Percentiles rank a stretch among this genome's conserved stretches.
phyloP scores from a whole-genome alignment of 1,140 invertebrate genomes.

The Atta cephalotes region DNA sequence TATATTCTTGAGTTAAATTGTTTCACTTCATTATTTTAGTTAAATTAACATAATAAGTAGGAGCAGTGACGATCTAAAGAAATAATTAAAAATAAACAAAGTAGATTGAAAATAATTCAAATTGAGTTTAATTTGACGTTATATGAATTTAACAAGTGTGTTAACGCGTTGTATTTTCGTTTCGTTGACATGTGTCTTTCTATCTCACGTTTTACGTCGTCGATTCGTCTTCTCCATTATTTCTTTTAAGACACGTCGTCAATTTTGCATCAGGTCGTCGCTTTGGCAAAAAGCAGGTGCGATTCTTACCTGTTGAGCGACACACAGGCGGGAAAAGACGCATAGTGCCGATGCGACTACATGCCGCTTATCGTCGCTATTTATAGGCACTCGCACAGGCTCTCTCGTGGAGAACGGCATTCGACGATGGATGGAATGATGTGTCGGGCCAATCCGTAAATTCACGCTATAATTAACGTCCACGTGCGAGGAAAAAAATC shows the following conservation, averaged over 20 bases:
- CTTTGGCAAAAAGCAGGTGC: conserved; percentile 14
- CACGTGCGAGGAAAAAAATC: not conserved
- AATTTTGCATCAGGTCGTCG: conserved; percentile 30
- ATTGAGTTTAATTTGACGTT: no score
- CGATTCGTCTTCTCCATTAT: not conserved
- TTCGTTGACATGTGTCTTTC: conserved; percentile 18
- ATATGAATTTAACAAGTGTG: not conserved
- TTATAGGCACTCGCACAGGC: conserved; percentile 28
- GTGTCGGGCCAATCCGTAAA: not conserved
- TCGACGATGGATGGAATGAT: conserved; percentile 16
- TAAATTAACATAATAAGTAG: no score
- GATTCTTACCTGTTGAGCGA: conserved; percentile 54
- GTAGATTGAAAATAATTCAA: no score
- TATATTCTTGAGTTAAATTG: no score
- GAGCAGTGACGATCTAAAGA: no score
- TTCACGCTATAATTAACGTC: not conserved
- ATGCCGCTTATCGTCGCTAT: conserved; percentile 35
- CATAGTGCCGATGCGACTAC: conserved; percentile 18
- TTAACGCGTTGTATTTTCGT: conserved; percentile 26
- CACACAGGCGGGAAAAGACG: not conserved
- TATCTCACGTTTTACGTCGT: not conserved
- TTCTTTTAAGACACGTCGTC: not conserved
- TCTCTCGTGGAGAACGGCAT: conserved; percentile 29
- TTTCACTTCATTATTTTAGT: no score
- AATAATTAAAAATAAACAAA: no score